Base-by-base conservation (phyloP, 64 coral and sea anemone genomes). In the Montipora foliosa region DNA sequence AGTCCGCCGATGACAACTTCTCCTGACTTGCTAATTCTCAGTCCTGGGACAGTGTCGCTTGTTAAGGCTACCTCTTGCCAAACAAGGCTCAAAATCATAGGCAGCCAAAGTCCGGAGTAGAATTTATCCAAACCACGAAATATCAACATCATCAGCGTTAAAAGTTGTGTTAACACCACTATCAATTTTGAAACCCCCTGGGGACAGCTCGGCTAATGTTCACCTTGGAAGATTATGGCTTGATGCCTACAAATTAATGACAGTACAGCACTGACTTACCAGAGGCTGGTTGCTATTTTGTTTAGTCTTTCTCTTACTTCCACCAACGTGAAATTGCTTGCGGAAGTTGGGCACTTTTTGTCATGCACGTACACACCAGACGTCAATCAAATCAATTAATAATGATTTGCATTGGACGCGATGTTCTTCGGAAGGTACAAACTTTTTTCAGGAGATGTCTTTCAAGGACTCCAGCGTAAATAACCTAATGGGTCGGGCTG, bases 1-100 rank as follows among this genome's bases (percentile, higher is more conserved):
- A 98, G 66, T 8, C 96, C 96, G 64, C 82, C 93, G 16, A 98
- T 90, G 0, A 81, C 89, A 7, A 98, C 83, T 21, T 95, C 71
- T 20, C 96, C 96, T 29, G 75, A 0, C 59, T 91, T 92, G 83
- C 47, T 88, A 29, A 47, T 67, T 89, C 52, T 89, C 14, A 19
- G 17, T n/a, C 82, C 82, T 12, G 82, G 82, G 0, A 11, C 17
- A 16, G 46, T 71, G 3, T 49, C 64, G 11, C 15, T 44, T 25
- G 47, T 17, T 48, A 5, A 10, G 13, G 82, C 5, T 7, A 59
- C 19, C 45, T 50, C 47, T 22, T 46, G 45, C 48, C 49, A 21
- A 70, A 5, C 64, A 45, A 86, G 45, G 47, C 46, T 4, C 1
- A 21, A 70, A 86, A 50, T 8, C 66, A 73, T 14, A 17, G 47